phyloP scores from a whole-genome alignment of 1,140 invertebrate species.

The Atta texana region DNA sequence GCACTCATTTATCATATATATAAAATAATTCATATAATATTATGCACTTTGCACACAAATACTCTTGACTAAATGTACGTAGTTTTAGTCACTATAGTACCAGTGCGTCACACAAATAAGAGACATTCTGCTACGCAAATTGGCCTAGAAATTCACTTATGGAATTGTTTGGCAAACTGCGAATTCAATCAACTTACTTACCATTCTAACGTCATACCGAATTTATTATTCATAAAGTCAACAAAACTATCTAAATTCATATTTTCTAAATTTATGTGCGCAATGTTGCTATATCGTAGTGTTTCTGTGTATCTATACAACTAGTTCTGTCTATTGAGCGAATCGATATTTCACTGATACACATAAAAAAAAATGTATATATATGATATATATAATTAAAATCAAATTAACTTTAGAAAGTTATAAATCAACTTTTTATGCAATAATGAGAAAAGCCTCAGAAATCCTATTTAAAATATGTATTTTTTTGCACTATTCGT shows the following conservation, averaged over 20 bases:
- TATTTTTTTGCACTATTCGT: background rate
- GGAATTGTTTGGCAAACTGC: slow-evolving; percentile 50
- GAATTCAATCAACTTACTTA: slow-evolving; percentile 57
- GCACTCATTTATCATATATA: background rate
- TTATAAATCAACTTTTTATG: background rate
- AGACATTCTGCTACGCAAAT: slow-evolving; percentile 60
- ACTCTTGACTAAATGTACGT: slow-evolving; percentile 34
- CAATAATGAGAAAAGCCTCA: background rate
- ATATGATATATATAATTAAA: background rate
- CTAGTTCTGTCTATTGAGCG: background rate
- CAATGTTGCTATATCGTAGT: background rate
- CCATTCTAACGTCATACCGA: background rate
- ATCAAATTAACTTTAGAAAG: background rate
- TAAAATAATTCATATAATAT: background rate
- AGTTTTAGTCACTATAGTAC: slow-evolving; percentile 25
- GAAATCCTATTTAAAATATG: background rate
- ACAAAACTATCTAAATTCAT: slow-evolving; percentile 27
- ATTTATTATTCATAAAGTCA: slow-evolving; percentile 58
- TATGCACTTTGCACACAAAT: slow-evolving; percentile 29
- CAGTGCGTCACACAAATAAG: background rate
- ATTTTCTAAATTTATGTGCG: slow-evolving; percentile 51
- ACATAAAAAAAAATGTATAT: too few species aligned
- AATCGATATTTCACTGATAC: background rate
- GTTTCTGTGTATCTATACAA: background rate
- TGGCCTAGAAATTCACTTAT: slow-evolving; percentile 38